These are phyloP conservation scores for Argyrosomus regius DNA, from an alignment of 2,797 vertebrate genomes.

Conservation along the genomic window DNA sequence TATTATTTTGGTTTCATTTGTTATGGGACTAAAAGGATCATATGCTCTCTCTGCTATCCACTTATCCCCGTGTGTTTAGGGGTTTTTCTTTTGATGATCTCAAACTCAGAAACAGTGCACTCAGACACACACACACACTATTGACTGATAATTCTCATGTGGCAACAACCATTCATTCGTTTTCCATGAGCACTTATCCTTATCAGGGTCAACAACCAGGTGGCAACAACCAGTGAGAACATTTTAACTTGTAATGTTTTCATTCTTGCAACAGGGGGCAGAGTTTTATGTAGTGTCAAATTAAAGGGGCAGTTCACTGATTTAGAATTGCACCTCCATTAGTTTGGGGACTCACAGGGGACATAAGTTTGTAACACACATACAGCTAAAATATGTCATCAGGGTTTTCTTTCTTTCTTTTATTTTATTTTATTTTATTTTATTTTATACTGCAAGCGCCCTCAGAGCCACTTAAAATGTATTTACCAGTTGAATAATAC, in stretches of 20 bases:
- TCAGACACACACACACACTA: not conserved
- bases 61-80: not conserved
- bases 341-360: not conserved
- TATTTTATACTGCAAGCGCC: not conserved
- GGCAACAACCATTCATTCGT: not conserved
- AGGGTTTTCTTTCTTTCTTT: too few relatives aligned
- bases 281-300: not conserved
- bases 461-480: not conserved
- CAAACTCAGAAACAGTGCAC: not conserved
- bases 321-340: not conserved
- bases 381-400: not conserved
- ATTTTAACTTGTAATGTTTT: slow-evolving; percentile 21
- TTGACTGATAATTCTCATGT: not conserved
- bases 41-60: not conserved
- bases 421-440: not conserved
- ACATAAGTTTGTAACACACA: not conserved
- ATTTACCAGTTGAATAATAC: not conserved
- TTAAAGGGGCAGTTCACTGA: not conserved
- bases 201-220: too few relatives aligned
- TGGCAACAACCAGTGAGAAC: not conserved
- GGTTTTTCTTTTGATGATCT: not conserved
- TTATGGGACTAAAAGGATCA: not conserved
- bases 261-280: slow-evolving; percentile 32
- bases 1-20: not conserved
- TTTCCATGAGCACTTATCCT: too few relatives aligned